Conservation (phyloP, 1,140 invertebrate genomes). For the Zaprionus inermis region DNA sequence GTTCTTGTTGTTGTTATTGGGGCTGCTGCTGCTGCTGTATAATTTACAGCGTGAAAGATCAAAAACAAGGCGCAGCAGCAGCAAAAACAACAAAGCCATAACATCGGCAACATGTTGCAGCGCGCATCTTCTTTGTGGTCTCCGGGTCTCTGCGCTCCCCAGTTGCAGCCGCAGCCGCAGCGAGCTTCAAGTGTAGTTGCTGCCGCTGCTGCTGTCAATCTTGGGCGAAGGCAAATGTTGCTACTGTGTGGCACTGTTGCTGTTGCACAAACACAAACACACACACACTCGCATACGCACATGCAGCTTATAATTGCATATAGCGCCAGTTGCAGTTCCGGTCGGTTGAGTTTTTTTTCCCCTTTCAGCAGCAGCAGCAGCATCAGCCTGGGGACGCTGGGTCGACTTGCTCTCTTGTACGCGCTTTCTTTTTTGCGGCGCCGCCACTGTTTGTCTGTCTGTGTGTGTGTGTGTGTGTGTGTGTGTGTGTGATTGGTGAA, state of each 20-base stretch:
- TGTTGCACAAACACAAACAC: conserved; percentile 23
- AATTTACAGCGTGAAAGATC: conserved; percentile 63
- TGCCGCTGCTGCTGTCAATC: conserved; percentile 70
- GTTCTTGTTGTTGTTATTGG: conserved; percentile 3
- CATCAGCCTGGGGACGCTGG: not conserved
- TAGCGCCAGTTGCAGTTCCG: conserved; percentile 81
- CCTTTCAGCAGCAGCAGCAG: conserved; percentile 24
- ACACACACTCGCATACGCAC: conserved; percentile 7
- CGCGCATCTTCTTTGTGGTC: conserved; percentile 59
- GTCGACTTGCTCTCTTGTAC: conserved; percentile 54
- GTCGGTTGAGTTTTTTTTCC: conserved; percentile 67
- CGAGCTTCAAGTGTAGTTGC: conserved; percentile 29
- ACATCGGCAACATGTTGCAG: conserved; percentile 26
- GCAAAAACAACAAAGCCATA: conserved; percentile 32
- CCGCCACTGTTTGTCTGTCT: conserved; percentile 36
- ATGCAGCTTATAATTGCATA: conserved; percentile 73
- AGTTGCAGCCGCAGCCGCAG: conserved; percentile 7
- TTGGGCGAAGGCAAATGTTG: conserved; percentile 76
- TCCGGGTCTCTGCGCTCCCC: conserved; percentile 20
- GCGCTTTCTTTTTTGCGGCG: conserved; percentile 80
- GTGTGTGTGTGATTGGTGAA: conserved; percentile 76
- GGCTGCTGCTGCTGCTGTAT: conserved; percentile 41
- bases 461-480: conserved; percentile 22
- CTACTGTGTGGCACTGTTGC: conserved; percentile 64
- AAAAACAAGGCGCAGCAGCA: conserved; percentile 55